A percentile compares a stretch with the other conserved stretches of the same genome.
These are phyloP conservation scores for Stichodactyla mertensii DNA, from an alignment of 64 coral and sea anemone genomes.

Conservation along the genomic window DNA sequence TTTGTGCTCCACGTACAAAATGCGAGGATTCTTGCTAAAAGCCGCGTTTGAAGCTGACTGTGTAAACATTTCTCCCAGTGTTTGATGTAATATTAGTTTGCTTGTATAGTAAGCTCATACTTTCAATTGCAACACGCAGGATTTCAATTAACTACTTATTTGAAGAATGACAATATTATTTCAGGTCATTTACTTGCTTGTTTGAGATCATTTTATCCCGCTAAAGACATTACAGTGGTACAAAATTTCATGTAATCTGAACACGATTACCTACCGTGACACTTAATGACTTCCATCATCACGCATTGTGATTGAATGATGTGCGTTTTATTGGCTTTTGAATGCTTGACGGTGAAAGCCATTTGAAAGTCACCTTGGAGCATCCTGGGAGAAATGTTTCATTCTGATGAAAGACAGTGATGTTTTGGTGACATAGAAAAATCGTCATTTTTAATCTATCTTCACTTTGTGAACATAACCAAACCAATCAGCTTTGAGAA, in stretches of 20 bases:
- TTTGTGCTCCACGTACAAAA: neutral
- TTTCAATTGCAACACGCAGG: neutral
- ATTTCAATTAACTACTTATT: constrained; percentile 1
- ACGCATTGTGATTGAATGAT: neutral
- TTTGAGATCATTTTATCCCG: neutral
- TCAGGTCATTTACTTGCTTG: neutral
- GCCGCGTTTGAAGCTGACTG: neutral
- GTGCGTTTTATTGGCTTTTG: neutral
- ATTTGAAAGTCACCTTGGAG: no score
- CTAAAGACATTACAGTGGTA: neutral
- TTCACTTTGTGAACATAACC: no score
- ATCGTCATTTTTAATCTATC: no score
- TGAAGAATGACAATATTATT: constrained; percentile 1
- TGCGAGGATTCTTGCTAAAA: neutral
- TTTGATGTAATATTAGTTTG: constrained; percentile 1
- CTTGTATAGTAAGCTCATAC: neutral
- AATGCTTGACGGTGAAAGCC: neutral
- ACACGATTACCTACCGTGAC: no score
- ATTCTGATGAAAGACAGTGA: no score
- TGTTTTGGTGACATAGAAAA: no score
- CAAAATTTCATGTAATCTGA: no score
- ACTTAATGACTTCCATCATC: neutral
- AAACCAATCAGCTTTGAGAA: no score
- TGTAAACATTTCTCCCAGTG: neutral
- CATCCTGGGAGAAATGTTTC: no score